Percentiles rank a stretch among this genome's conserved stretches.
Conservation (phyloP, 1,140 invertebrate species). For the Holotrichia oblita region DNA sequence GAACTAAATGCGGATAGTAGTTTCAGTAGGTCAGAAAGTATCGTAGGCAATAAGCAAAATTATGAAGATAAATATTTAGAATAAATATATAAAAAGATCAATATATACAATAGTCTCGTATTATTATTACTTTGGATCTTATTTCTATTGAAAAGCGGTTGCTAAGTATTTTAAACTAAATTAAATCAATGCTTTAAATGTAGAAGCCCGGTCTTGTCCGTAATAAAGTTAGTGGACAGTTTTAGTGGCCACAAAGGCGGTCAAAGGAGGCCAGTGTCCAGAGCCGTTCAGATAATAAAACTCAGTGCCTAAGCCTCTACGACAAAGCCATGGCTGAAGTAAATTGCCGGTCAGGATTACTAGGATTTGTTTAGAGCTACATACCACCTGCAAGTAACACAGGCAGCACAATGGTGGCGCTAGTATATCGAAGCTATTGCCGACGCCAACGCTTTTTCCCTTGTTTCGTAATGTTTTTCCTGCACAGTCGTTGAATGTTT, state of each 20-base stretch:
- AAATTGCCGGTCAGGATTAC: conserved; percentile 64
- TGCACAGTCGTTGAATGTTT: conserved; percentile 45
- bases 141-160: neutral
- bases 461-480: conserved; percentile 5
- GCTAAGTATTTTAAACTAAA: conserved; percentile 36
- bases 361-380: conserved; percentile 63
- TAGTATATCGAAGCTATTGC: conserved; percentile 42
- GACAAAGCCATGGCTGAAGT: conserved; percentile 62
- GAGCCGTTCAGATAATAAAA: conserved; percentile 62
- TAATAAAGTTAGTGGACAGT: conserved; percentile 60
- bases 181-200: conserved; percentile 32
- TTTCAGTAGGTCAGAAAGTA: too few relatives aligned
- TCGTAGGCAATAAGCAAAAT: too few relatives aligned
- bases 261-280: conserved; percentile 46
- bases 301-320: conserved; percentile 62
- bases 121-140: neutral
- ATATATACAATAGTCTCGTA: too few relatives aligned
- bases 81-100: too few relatives aligned
- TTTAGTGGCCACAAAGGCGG: conserved; percentile 57
- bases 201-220: conserved; percentile 42
- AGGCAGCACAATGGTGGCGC: conserved; percentile 34
- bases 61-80: too few relatives aligned
- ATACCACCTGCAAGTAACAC: conserved; percentile 52
- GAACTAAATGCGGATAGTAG: too few relatives aligned
- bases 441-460: conserved; percentile 40